Evolutionary conservation across 2,888 invertebrate genomes (phyloP).

Genomic region (Macrosoma leucophasiata): DNA sequence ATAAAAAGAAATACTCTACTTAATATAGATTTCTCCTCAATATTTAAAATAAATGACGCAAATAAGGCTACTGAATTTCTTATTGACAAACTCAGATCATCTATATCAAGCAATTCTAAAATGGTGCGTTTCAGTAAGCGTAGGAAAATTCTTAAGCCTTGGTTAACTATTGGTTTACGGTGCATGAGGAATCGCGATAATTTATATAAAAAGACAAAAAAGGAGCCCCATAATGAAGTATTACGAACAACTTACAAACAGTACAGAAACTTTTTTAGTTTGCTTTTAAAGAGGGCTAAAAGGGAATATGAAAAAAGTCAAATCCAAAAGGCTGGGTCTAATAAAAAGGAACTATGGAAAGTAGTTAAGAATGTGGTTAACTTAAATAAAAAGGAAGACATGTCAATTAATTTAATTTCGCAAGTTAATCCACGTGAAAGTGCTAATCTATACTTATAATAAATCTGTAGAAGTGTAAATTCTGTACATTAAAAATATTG

Average conservation of each 20-base stretch:
- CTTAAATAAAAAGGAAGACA: neutral
- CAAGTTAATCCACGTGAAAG: neutral
- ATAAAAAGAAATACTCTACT: too few relatives aligned
- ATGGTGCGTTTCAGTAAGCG: neutral
- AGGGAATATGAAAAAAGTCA: slow-evolving; percentile 2
- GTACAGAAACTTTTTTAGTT: slow-evolving; percentile 8
- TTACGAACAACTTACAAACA: slow-evolving; percentile 3
- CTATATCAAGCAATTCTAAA: neutral
- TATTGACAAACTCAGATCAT: too few relatives aligned
- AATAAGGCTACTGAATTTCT: too few relatives aligned
- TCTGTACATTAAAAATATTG: too few relatives aligned
- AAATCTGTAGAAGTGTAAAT: too few relatives aligned
- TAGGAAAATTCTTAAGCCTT: too few relatives aligned
- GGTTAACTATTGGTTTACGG: slow-evolving; percentile 7
- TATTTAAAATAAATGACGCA: too few relatives aligned
- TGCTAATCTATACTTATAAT: too few relatives aligned
- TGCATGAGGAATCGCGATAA: slow-evolving; percentile 6
- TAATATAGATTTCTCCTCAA: too few relatives aligned
- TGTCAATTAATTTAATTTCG: neutral
- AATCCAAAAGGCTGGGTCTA: neutral
- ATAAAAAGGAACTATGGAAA: slow-evolving; percentile 5
- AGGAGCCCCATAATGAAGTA: slow-evolving; percentile 6
- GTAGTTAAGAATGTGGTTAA: neutral
- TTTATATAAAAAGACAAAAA: slow-evolving; percentile 8
- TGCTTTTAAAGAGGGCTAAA: slow-evolving; percentile 6